These are phyloP conservation scores for Margaritifera margaritifera DNA, from an alignment of 2,888 invertebrate species.

Conservation along the genomic window DNA sequence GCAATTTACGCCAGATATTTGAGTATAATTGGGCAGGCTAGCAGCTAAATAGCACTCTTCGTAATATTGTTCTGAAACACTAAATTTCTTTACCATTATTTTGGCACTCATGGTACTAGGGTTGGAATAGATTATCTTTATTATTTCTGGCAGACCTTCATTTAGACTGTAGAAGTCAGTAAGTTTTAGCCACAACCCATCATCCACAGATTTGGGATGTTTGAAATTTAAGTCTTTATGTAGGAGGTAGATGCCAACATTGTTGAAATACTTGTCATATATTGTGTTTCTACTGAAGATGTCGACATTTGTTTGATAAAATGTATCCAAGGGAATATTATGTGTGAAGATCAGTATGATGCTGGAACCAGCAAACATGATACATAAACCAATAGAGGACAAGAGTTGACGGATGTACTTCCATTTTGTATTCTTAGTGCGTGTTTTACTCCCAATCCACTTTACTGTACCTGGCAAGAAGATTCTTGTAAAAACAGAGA, in stretches of 20 bases:
- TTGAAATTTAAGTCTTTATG: slow-evolving; percentile 27
- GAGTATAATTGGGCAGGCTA: slow-evolving; percentile 8
- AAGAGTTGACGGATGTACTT: slow-evolving; percentile 22
- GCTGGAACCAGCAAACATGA: slow-evolving; percentile 28
- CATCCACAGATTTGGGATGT: neutral
- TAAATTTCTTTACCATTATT: slow-evolving; percentile 24
- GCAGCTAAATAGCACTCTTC: slow-evolving; percentile 43
- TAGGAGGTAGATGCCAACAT: slow-evolving; percentile 50
- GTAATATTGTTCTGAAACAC: slow-evolving; percentile 16
- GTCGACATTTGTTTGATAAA: slow-evolving; percentile 28
- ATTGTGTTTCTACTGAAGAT: slow-evolving; percentile 27
- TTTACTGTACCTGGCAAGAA: slow-evolving; percentile 24
- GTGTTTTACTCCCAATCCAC: slow-evolving; percentile 1
- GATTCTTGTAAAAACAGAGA: slow-evolving; percentile 42
- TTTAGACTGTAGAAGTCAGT: slow-evolving; percentile 25
- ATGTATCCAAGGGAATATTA: slow-evolving; percentile 22
- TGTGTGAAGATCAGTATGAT: slow-evolving; percentile 42
- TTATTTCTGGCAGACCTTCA: slow-evolving; percentile 11
- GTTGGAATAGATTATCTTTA: slow-evolving; percentile 19
- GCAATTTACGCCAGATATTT: slow-evolving; percentile 15
- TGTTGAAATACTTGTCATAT: slow-evolving; percentile 48
- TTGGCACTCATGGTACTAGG: slow-evolving; percentile 15
- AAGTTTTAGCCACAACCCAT: slow-evolving; percentile 44
- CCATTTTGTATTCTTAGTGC: slow-evolving; percentile 13
- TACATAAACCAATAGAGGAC: slow-evolving; percentile 24